Evolutionary conservation across 1,140 invertebrate genomes (phyloP).

Genomic region (Forficula auricularia): DNA sequence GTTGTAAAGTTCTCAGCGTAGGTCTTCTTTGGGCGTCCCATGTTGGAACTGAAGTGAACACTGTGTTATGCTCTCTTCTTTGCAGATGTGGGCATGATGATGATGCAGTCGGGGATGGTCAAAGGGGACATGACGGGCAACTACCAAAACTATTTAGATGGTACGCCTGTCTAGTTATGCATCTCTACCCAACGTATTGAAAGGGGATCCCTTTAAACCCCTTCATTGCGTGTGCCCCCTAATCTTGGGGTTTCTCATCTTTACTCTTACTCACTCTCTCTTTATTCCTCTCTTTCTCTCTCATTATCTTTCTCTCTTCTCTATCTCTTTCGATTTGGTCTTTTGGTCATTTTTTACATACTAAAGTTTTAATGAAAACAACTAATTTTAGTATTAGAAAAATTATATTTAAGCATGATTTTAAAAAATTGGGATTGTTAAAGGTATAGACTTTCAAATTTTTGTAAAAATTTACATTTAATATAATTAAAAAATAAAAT

Average conservation of each 20-base stretch:
- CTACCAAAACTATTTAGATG: constrained; percentile 59
- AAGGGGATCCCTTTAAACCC: too few species aligned
- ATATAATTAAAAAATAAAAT: too few species aligned
- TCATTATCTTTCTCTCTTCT: neutral
- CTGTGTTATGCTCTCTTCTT: constrained; percentile 20
- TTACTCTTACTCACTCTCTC: constrained; percentile 13
- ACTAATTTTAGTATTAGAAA: too few species aligned
- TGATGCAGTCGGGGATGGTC: constrained; percentile 85
- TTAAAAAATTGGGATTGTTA: too few species aligned
- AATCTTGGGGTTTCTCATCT: constrained; percentile 3
- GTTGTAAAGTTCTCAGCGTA: neutral
- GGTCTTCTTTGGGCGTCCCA: neutral
- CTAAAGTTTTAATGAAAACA: too few species aligned
- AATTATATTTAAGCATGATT: too few species aligned
- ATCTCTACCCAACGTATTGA: too few species aligned
- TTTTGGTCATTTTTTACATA: too few species aligned
- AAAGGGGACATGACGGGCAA: constrained; percentile 59
- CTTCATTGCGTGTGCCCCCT: neutral
- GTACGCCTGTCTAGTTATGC: constrained; percentile 33
- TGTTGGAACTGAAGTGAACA: constrained; percentile 1
- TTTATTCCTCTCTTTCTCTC: constrained; percentile 20
- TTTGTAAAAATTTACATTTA: too few species aligned
- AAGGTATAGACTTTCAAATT: too few species aligned
- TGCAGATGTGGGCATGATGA: constrained; percentile 87
- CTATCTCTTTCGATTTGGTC: neutral